phyloP scores from a whole-genome alignment of 2,797 vertebrate genomes.

The Enteromius treurensis region DNA sequence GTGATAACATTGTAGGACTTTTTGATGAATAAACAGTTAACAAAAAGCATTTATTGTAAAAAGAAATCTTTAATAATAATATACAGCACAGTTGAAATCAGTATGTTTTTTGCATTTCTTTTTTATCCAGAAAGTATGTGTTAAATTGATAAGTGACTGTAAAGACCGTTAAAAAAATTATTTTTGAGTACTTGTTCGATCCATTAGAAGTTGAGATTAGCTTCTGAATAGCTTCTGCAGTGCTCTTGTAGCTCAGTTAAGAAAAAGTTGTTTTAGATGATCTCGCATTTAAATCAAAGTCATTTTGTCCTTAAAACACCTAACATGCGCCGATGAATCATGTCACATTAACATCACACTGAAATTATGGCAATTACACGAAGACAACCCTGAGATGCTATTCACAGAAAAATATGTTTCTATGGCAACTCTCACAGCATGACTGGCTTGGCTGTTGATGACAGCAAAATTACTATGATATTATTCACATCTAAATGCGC shows the following conservation, averaged over 20 bases:
- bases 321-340: neutral
- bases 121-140: neutral
- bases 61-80: neutral
- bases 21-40: neutral
- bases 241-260: neutral
- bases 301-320: neutral
- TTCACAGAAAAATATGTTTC: neutral
- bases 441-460: neutral
- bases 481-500: neutral
- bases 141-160: neutral
- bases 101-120: neutral
- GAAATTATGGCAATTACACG: neutral
- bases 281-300: neutral
- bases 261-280: neutral
- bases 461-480: neutral
- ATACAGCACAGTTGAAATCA: neutral
- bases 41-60: neutral
- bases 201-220: too few species aligned
- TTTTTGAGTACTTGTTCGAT: too few species aligned
- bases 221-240: too few species aligned
- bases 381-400: slow-evolving; percentile 6
- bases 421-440: neutral
- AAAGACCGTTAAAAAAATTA: too few species aligned
- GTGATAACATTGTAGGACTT: neutral
- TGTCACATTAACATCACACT: neutral